These are phyloP conservation scores for Sandelia bainsii DNA, from an alignment of 2,797 vertebrate genomes.

Conservation along the genomic window DNA sequence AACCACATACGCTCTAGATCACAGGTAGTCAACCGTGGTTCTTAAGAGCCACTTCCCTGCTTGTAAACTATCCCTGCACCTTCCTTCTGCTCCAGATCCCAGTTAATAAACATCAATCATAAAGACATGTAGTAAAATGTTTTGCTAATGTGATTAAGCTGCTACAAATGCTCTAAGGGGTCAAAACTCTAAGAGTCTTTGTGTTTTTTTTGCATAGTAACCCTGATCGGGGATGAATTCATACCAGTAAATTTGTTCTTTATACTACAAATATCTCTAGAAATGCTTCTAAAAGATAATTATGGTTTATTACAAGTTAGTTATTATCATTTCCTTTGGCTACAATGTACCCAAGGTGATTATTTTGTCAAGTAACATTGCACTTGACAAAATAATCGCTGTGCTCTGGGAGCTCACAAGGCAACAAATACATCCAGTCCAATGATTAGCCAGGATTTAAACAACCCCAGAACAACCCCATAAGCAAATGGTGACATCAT, in stretches of 20 bases:
- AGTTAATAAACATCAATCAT: background rate
- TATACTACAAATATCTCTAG: background rate
- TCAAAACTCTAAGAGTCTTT: background rate
- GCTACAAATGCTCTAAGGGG: background rate
- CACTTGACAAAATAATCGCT: slow-evolving; percentile 14
- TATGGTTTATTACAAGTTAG: slow-evolving; percentile 1
- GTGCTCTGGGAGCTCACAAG: slow-evolving; percentile 16
- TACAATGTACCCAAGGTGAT: background rate
- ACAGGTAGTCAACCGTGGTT: too few relatives aligned
- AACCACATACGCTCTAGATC: background rate
- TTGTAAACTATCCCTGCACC: too few relatives aligned
- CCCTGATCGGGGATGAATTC: too few relatives aligned
- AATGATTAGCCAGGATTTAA: background rate
- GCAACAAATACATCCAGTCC: slow-evolving; percentile 10
- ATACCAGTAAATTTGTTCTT: background rate
- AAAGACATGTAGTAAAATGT: background rate
- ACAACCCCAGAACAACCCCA: too few relatives aligned
- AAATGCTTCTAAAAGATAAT: slow-evolving; percentile 12
- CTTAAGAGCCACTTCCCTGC: too few relatives aligned
- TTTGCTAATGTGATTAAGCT: background rate
- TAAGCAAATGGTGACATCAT: too few relatives aligned
- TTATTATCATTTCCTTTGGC: background rate
- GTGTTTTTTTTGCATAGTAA: background rate
- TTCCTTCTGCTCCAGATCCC: too few relatives aligned
- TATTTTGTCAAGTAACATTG: too few relatives aligned